These are phyloP conservation scores for Drosophila picticornis DNA, from an alignment of 2,888 invertebrate genomes.

Conservation along the genomic window DNA sequence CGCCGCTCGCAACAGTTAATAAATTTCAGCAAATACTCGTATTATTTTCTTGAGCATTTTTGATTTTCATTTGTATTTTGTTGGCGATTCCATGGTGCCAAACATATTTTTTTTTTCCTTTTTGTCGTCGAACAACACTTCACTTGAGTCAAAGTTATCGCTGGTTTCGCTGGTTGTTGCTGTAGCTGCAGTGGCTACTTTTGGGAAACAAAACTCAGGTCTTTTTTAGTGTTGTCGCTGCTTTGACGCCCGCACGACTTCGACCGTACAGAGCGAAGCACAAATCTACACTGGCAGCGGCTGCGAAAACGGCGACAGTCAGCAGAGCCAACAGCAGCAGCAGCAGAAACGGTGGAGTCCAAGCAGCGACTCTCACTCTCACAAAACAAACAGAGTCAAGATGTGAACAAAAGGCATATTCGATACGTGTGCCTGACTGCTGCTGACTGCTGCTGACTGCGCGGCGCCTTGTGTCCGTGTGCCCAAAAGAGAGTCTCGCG, in stretches of 20 bases:
- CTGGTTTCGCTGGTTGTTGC: conserved; percentile 24
- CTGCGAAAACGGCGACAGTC: conserved; percentile 67
- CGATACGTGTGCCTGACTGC: conserved; percentile 61
- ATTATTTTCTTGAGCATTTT: conserved; percentile 1
- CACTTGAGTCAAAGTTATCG: conserved; percentile 50
- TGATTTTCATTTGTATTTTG: conserved; percentile 12
- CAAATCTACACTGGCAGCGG: conserved; percentile 85
- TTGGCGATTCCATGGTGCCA: background rate
- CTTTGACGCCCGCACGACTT: conserved; percentile 78
- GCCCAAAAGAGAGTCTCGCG: conserved; percentile 57
- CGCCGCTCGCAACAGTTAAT: conserved; percentile 76
- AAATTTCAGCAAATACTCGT: conserved; percentile 55
- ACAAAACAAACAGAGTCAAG: conserved; percentile 46
- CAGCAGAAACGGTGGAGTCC: conserved; percentile 64
- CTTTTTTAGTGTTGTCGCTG: conserved; percentile 38
- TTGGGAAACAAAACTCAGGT: conserved; percentile 27
- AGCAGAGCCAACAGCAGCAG: conserved; percentile 39
- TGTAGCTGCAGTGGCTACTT: conserved; percentile 43
- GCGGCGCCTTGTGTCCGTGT: conserved; percentile 65
- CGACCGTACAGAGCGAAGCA: conserved; percentile 85
- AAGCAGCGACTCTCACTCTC: conserved; percentile 61
- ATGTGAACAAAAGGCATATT: conserved; percentile 73
- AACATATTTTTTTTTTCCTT: conserved; percentile 2
- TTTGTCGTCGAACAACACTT: conserved; percentile 39
- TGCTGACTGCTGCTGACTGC: conserved; percentile 31